Base-by-base conservation (phyloP, 2,797 vertebrate genomes). In the Cossypha polioptera region DNA sequence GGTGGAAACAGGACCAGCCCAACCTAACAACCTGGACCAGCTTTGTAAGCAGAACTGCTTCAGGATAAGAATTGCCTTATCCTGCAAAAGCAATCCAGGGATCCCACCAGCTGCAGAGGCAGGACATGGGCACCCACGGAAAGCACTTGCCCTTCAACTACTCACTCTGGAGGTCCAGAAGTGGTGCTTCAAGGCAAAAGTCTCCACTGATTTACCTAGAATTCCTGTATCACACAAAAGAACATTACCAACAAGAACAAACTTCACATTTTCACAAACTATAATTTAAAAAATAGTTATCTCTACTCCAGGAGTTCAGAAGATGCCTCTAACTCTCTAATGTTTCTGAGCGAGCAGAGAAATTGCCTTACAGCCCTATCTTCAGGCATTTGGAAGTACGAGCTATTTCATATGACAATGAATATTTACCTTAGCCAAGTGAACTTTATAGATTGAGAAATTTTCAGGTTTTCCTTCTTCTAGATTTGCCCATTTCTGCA, bases 401-500 rank as follows among this genome's bases (percentile, higher is more conserved):
- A 21, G 35, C 15, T 67, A 74, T 33, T 91, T 81, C 50, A 71
- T 9, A 40, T 9, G 45, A 73, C 3, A 2, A 47, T 4, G 5
- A 85, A 58, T 2, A 0, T 33, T 79, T 62, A 75, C 24, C 8
- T 74, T 48, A 42, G 0, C 50, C n/a, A 65, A 63, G 16, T 16
- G 11, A 88, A 51, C 19, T 50, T 76, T 58, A n/a, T 24, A 82
- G 29, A 31, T 4, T 11, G 28, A 81, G 62, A 86, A 77, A 54
- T 8, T 51, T 81, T 40, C 35, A 69, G 28, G 16, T 76, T 51
- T 76, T 84, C 29, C 33, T 83, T 79, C 67, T 86, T 51, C 22
- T 42, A 67, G 45, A 36, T 79, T 54, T 84, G 66, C 25, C 78
- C 38, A 58, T 58, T 81, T 84, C 88, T 86, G 28, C 42, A 61